Evolutionary conservation across 2,888 invertebrate genomes (phyloP), one percentile per base, ranked within the genome.

Genomic region (Nowickia ferox): DNA sequence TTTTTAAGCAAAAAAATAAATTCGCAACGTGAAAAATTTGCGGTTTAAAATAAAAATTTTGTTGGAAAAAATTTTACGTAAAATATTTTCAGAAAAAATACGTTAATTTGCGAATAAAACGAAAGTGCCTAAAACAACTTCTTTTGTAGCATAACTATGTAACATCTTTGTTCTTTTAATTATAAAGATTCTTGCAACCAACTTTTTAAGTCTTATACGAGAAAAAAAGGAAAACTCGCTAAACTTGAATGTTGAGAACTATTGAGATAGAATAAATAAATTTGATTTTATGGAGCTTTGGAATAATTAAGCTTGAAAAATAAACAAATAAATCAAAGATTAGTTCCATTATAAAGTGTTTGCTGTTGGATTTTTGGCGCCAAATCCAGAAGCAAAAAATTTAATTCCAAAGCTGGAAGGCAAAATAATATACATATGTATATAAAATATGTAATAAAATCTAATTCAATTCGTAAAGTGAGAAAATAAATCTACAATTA

Each of bases 61-160:
- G 57, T 72, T 61, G n/a, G 13, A 65, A 22, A 77, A 75, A 71
- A 66, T 76, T 83, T 83, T 79, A 79, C 86, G 86, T 86, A 80
- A 83, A 82, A 42, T 61, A 71, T 74, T 51, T 22, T 6, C 8
- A 15, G 30, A 78, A 66, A 17, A 48, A 46, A 79, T n/a, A 48
- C 30, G 13, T 51, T 11, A 48, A 9, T 72, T 78, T 59, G 6
- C 1, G 40, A 48, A 22, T 57, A 19, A 72, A 72, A 68, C 30
- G 55, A 87, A 87, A 87, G 84, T 84, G 84, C 84, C 81, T 84
- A 13, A 75, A 76, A 66, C 6, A 38, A 17, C 40, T 48, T 48
- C 11, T 40, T 42, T 51, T 30, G n/a, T 48, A 48, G 46, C 30
- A 51, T 51, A 72, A 53, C n/a, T 40, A 15, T 55, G 5, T 30